A percentile compares a stretch with the other conserved stretches of the same genome.
Evolutionary conservation across 2,797 vertebrate genomes (phyloP).

Genomic region (Aplochiton taeniatus): DNA sequence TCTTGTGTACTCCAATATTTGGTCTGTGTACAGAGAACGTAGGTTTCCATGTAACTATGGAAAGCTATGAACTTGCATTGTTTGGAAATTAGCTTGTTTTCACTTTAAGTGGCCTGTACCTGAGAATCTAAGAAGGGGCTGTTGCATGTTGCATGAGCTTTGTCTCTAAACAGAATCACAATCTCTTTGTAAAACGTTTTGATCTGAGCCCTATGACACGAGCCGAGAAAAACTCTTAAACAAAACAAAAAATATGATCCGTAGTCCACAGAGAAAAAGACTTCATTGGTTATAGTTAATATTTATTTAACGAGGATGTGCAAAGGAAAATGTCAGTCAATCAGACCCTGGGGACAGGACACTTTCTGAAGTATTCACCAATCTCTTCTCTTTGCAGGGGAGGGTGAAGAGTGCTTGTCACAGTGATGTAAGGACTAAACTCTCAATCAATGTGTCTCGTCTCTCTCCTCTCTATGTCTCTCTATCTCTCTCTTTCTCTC

Average conservation of each 20-base stretch:
- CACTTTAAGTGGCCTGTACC: not conserved
- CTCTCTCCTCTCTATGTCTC: constrained; percentile 38
- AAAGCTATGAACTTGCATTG: not conserved
- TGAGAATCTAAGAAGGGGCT: too few relatives aligned
- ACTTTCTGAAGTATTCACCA: constrained; percentile 74
- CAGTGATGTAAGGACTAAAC: constrained; percentile 95
- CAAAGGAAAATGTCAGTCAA: constrained; percentile 32
- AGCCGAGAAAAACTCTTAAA: too few relatives aligned
- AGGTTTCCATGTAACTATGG: not conserved
- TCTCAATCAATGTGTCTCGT: constrained; percentile 82
- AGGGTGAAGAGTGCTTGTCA: constrained; percentile 99
- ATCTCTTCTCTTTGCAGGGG: constrained; percentile 93
- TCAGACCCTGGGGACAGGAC: constrained; percentile 51
- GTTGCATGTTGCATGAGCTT: too few relatives aligned
- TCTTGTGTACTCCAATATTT: too few relatives aligned
- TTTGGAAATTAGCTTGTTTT: not conserved
- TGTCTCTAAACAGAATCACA: too few relatives aligned
- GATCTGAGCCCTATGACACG: too few relatives aligned
- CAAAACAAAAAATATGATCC: too few relatives aligned
- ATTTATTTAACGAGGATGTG: too few relatives aligned
- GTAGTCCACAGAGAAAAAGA: too few relatives aligned
- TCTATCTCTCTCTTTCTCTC: constrained; percentile 60
- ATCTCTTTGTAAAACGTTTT: too few relatives aligned
- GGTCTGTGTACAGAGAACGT: not conserved
- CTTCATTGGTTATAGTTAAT: too few relatives aligned